Conservation (phyloP, 1,140 invertebrate species). For the Drosophila kepulauana region DNA sequence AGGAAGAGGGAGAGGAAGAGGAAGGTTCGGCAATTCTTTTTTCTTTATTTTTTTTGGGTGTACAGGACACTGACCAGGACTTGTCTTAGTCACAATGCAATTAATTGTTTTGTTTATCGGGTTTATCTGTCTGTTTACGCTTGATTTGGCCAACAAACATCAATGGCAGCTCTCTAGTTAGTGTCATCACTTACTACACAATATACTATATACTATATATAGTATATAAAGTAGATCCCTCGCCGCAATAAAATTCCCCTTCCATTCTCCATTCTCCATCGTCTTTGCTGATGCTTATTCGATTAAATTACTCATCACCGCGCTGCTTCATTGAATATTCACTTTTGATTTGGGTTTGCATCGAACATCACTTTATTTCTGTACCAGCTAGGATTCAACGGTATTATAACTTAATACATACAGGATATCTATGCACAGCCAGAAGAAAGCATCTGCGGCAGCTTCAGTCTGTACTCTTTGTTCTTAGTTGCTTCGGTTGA, state of each 20-base stretch:
- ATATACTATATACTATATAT: too few relatives aligned
- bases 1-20: too few relatives aligned
- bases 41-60: too few relatives aligned
- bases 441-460: too few relatives aligned
- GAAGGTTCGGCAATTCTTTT: not conserved
- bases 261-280: too few relatives aligned
- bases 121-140: slow-evolving; percentile 77
- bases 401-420: too few relatives aligned
- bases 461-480: too few relatives aligned
- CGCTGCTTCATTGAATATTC: slow-evolving; percentile 39
- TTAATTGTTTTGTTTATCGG: slow-evolving; percentile 82
- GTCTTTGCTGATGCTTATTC: not conserved
- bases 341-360: slow-evolving; percentile 21
- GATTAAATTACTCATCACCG: slow-evolving; percentile 39
- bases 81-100: slow-evolving; percentile 62
- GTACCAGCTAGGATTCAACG: too few relatives aligned
- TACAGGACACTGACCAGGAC: not conserved
- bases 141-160: slow-evolving; percentile 69
- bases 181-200: slow-evolving; percentile 52
- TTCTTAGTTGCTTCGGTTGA: too few relatives aligned
- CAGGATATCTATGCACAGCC: too few relatives aligned
- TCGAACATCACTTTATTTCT: too few relatives aligned
- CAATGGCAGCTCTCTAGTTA: slow-evolving; percentile 29
- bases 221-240: not conserved
- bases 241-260: not conserved